Conservation (phyloP, 2,797 vertebrate genomes). For the Paguma larvata region DNA sequence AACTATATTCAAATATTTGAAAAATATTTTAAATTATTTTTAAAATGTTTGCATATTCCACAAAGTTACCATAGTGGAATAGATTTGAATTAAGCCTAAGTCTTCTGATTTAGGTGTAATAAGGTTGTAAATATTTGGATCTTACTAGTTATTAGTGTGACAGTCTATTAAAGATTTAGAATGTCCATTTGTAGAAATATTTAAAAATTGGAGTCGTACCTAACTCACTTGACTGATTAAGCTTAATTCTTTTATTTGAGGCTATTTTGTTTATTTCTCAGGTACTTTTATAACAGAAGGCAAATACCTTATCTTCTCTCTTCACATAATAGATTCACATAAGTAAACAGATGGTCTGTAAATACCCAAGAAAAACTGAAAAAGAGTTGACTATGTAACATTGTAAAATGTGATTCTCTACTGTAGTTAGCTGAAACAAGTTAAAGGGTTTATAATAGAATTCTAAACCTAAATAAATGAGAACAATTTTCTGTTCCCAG, state of each 20-base stretch:
- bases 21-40: neutral
- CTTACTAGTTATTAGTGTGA: neutral
- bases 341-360: neutral
- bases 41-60: neutral
- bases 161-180: slow-evolving; percentile 4
- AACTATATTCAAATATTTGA: neutral
- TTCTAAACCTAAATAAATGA: neutral
- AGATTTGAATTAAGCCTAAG: neutral
- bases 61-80: neutral
- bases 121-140: neutral
- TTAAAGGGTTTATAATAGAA: neutral
- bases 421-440: neutral
- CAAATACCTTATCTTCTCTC: neutral
- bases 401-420: neutral
- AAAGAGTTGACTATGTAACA: neutral
- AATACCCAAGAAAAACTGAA: neutral
- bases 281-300: neutral
- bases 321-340: neutral
- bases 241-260: neutral
- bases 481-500: neutral
- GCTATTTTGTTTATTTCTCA: neutral
- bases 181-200: slow-evolving; percentile 6
- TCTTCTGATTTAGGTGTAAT: neutral
- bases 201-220: neutral
- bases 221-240: neutral